A percentile compares a stretch with the other conserved stretches of the same genome.
phyloP scores from a whole-genome alignment of 2,888 invertebrate genomes.

The Ligdia adustata region DNA sequence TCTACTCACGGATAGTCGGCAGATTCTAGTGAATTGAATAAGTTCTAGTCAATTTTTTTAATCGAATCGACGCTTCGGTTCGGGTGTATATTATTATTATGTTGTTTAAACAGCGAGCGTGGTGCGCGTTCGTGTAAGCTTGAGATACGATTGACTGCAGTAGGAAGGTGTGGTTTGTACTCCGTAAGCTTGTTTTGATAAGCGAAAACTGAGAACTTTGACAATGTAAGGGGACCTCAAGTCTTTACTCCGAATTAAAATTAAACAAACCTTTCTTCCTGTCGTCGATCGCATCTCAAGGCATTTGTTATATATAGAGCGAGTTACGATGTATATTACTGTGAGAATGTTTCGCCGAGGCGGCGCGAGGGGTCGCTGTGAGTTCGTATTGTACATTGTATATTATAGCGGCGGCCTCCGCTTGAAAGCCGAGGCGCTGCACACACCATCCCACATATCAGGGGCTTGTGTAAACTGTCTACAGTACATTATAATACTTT shows the following conservation, averaged over 20 bases:
- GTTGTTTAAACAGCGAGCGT: conserved; percentile 50
- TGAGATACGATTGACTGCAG: conserved; percentile 7
- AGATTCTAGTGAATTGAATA: conserved; percentile 75
- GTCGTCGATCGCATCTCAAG: conserved; percentile 21
- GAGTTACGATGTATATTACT: conserved; percentile 80
- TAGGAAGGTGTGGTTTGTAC: not conserved
- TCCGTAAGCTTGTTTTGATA: no score
- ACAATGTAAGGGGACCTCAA: no score
- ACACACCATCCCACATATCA: conserved; percentile 83
- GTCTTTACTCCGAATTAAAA: no score
- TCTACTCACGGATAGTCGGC: conserved; percentile 75
- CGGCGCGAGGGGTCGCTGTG: conserved; percentile 68
- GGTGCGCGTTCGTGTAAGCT: conserved; percentile 68
- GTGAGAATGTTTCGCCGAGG: conserved; percentile 78
- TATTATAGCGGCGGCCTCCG: conserved; percentile 70
- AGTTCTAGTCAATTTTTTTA: conserved; percentile 83
- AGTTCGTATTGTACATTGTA: conserved; percentile 80
- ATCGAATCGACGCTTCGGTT: conserved; percentile 76
- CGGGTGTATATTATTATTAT: conserved; percentile 76
- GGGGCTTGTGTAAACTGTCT: conserved; percentile 71
- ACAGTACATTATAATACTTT: no score
- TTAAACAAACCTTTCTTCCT: not conserved
- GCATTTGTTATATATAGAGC: conserved; percentile 79
- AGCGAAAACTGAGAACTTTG: no score
- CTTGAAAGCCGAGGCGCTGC: conserved; percentile 70